Conservation (phyloP, 2,888 invertebrate species). For the Pocota personata region DNA sequence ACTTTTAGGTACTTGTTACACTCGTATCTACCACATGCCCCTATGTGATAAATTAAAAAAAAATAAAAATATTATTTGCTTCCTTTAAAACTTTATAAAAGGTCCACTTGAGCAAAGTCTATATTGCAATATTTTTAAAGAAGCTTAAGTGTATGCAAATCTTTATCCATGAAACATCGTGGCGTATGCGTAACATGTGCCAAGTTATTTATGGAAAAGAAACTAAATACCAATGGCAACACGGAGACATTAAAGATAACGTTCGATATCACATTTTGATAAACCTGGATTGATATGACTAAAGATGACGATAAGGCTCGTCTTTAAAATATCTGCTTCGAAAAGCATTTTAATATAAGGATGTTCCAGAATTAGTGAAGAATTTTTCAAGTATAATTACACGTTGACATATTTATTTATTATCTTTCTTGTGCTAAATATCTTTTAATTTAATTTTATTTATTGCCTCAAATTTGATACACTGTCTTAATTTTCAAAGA, state of each 20-base stretch:
- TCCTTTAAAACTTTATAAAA: too few species aligned
- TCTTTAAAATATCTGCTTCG: too few species aligned
- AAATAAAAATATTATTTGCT: too few species aligned
- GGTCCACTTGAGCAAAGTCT: too few species aligned
- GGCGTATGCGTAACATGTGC: constrained; percentile 5
- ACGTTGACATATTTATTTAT: not conserved
- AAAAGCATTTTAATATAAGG: too few species aligned
- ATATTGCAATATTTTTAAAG: not conserved
- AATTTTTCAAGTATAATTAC: not conserved
- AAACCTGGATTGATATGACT: not conserved
- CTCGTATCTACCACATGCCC: too few species aligned
- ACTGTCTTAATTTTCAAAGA: not conserved
- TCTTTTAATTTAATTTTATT: not conserved
- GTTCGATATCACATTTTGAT: not conserved
- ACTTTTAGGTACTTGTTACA: not conserved
- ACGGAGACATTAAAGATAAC: too few species aligned
- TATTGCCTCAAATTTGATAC: not conserved
- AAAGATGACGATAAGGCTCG: too few species aligned
- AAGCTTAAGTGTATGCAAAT: not conserved
- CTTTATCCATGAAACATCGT: not conserved
- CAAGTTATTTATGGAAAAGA: constrained; percentile 1
- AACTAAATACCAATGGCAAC: not conserved
- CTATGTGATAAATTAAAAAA: too few species aligned
- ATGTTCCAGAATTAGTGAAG: not conserved
- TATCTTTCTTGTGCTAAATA: not conserved